Conservation (phyloP, 2,888 invertebrate species). For the Ramazzottius varieornatus region DNA sequence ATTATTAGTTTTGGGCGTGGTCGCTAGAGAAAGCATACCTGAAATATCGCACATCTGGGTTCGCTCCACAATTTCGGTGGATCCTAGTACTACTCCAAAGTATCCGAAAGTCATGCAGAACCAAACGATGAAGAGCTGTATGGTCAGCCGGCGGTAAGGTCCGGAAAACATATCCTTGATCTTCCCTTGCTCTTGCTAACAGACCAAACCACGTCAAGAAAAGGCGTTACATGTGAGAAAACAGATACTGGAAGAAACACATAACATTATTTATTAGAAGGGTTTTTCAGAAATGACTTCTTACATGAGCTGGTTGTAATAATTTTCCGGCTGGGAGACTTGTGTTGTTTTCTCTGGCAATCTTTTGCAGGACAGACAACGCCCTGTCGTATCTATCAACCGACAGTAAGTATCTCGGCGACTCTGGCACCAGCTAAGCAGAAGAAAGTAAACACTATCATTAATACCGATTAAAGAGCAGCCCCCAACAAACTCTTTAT, state of each 20-base stretch:
- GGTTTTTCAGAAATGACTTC: no score
- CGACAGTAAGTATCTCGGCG: slow-evolving; percentile 19
- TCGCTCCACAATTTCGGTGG: slow-evolving; percentile 19
- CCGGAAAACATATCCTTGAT: slow-evolving; percentile 15
- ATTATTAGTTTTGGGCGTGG: no score
- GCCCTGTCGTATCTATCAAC: slow-evolving; percentile 17
- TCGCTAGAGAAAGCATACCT: no score
- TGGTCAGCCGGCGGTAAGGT: slow-evolving; percentile 16
- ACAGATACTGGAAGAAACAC: no score
- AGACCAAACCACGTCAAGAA: no score
- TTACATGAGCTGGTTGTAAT: slow-evolving; percentile 11
- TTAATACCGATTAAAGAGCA: background rate
- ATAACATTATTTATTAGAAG: no score
- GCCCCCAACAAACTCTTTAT: background rate
- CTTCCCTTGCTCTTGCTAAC: slow-evolving; percentile 8
- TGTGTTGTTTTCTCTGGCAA: slow-evolving; percentile 14
- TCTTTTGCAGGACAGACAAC: slow-evolving; percentile 12
- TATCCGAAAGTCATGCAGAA: slow-evolving; percentile 21
- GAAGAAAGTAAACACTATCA: background rate
- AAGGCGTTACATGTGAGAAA: no score
- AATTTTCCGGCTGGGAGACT: slow-evolving; percentile 14
- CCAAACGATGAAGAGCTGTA: slow-evolving; percentile 20
- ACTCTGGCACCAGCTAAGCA: slow-evolving; percentile 19
- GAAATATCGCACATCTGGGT: slow-evolving; percentile 9
- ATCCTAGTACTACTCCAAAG: slow-evolving; percentile 22